Evolutionary conservation across 2,113 vertebrate genomes (phyloP).

Genomic region (Eulemur rufifrons): DNA sequence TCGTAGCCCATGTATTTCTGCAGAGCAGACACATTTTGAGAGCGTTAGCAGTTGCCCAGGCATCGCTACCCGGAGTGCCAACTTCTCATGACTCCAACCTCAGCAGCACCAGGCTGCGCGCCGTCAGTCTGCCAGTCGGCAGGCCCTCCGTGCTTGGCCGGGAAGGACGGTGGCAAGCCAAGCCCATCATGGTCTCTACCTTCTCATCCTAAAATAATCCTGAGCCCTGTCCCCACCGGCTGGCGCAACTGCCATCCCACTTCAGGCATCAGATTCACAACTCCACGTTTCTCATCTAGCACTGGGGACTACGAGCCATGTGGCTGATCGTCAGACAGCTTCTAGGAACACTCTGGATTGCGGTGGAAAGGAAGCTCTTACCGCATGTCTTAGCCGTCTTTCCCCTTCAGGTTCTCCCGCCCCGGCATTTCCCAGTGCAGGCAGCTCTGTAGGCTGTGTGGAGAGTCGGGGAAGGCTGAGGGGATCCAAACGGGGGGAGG

Average conservation of each 20-base stretch:
- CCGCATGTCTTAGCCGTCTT: neutral
- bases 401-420: neutral
- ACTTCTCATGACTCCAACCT: neutral
- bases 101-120: neutral
- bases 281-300: neutral
- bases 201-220: neutral
- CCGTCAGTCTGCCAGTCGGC: neutral
- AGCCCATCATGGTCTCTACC: neutral
- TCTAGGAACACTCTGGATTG: neutral
- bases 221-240: neutral
- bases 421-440: neutral
- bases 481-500: neutral
- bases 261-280: neutral
- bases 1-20: neutral
- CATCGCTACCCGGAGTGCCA: neutral
- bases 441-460: neutral
- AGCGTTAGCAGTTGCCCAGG: neutral
- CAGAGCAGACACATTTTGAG: neutral
- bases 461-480: neutral
- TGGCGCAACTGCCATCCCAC: neutral
- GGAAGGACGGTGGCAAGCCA: neutral
- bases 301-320: neutral
- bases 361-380: neutral
- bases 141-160: neutral
- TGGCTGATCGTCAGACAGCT: neutral